A percentile compares a stretch with the other conserved stretches of the same genome.
phyloP scores from a whole-genome alignment of 2,113 vertebrate genomes.

The Thamnophis sirtalis region DNA sequence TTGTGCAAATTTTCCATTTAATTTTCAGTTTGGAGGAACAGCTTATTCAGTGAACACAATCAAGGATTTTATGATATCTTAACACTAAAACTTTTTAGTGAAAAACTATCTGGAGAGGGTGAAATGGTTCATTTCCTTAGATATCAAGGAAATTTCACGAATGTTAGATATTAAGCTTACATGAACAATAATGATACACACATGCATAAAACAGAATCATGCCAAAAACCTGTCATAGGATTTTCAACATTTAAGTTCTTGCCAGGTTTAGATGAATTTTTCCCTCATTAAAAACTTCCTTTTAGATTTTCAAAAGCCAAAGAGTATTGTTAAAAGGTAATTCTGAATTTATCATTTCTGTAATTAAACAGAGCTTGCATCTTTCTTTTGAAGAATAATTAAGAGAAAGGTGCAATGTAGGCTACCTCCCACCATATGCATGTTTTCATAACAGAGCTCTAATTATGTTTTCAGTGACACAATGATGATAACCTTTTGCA shows the following conservation, averaged over 20 bases:
- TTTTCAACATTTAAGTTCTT: neutral
- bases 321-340: conserved; percentile 43
- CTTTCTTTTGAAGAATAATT: conserved; percentile 48
- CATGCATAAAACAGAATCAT: neutral
- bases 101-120: neutral
- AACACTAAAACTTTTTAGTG: neutral
- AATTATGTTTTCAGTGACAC: conserved; percentile 45
- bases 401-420: conserved; percentile 46
- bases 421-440: conserved; percentile 35
- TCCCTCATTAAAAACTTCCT: neutral
- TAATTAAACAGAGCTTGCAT: conserved; percentile 50
- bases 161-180: neutral
- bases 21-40: neutral
- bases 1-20: neutral
- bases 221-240: neutral
- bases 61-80: neutral
- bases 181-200: neutral
- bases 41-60: neutral
- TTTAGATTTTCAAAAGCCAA: conserved; percentile 31
- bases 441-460: conserved; percentile 50
- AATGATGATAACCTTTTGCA: conserved; percentile 47
- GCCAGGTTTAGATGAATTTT: neutral
- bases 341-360: conserved; percentile 35
- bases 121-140: no score
- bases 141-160: neutral